These are phyloP conservation scores for Lingula anatina DNA, from an alignment of 2,888 invertebrate species.

Conservation along the genomic window DNA sequence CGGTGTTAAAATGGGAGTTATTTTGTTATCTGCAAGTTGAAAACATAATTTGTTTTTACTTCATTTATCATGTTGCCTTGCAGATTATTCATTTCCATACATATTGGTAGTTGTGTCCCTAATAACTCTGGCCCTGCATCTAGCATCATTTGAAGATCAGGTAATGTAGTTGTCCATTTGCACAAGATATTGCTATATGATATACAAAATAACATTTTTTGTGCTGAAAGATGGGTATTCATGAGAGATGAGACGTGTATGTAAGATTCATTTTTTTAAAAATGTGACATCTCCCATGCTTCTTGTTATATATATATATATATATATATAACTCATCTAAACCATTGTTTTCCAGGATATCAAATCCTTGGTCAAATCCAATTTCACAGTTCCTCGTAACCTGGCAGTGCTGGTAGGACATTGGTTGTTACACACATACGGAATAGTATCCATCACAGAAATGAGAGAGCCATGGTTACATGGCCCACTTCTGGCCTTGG, in stretches of 20 bases:
- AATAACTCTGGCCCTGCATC: constrained; percentile 87
- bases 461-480: constrained; percentile 67
- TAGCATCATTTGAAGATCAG: constrained; percentile 81
- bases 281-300: constrained; percentile 1
- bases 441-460: constrained; percentile 80
- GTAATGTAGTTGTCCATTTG: constrained; percentile 40
- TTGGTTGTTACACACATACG: constrained; percentile 91
- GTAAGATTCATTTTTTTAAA: background rate
- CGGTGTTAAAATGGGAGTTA: background rate
- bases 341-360: constrained; percentile 62
- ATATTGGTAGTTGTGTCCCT: constrained; percentile 85
- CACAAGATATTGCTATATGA: background rate
- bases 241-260: too few relatives aligned
- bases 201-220: too few relatives aligned
- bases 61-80: too few relatives aligned
- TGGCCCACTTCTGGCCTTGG: constrained; percentile 66
- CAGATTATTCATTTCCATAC: constrained; percentile 93
- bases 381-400: constrained; percentile 74
- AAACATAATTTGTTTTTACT: too few relatives aligned
- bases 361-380: constrained; percentile 68
- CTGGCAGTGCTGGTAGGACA: constrained; percentile 76
- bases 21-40: background rate
- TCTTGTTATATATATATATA: constrained; percentile 11
- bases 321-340: background rate
- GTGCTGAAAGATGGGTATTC: too few relatives aligned